Evolutionary conservation across 2,888 invertebrate genomes (phyloP).

Genomic region (Ceratothoa steindachneri): DNA sequence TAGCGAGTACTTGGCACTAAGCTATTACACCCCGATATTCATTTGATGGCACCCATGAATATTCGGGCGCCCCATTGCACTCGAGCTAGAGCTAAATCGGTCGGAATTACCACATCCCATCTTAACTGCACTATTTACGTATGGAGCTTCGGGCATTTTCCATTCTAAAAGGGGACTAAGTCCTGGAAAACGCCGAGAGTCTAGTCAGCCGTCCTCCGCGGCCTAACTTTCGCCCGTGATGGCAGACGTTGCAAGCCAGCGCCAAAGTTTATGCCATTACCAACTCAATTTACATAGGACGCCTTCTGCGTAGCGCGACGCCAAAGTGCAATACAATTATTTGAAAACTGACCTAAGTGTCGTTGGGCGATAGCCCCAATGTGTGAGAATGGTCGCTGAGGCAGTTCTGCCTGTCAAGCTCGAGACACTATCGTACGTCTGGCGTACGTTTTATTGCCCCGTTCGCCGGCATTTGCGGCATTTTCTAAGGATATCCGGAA

Average conservation of each 20-base stretch:
- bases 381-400: conserved; percentile 42
- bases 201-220: not conserved
- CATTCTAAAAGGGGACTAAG: not conserved
- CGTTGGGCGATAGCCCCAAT: conserved; percentile 44
- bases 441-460: conserved; percentile 40
- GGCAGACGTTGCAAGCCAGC: not conserved
- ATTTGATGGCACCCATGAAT: conserved; percentile 40
- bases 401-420: conserved; percentile 43
- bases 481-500: conserved; percentile 44
- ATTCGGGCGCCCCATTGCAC: conserved; percentile 36
- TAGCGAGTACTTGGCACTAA: conserved; percentile 11
- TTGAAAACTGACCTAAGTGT: conserved; percentile 47
- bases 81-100: conserved; percentile 39
- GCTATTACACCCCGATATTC: conserved; percentile 40
- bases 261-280: conserved; percentile 34
- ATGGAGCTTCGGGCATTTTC: conserved; percentile 11
- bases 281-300: conserved; percentile 46
- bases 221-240: conserved; percentile 19
- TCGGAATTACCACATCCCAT: conserved; percentile 26
- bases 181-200: not conserved
- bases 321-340: conserved; percentile 47
- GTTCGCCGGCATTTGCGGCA: conserved; percentile 45
- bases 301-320: conserved; percentile 42
- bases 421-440: conserved; percentile 35
- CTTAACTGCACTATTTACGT: conserved; percentile 42